Base-by-base conservation (phyloP, 2,797 vertebrate species). In the Leuciscus waleckii region DNA sequence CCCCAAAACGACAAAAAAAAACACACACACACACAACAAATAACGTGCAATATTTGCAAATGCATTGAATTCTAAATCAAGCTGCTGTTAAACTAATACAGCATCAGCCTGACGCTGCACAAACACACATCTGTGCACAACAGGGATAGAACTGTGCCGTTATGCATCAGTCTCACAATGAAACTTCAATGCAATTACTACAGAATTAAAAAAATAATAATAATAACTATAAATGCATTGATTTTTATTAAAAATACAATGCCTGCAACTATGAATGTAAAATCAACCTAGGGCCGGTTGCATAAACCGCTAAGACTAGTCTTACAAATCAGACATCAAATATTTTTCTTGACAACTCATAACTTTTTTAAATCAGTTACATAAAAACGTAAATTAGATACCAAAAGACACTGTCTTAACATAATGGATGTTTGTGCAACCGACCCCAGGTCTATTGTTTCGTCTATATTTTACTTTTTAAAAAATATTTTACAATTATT, bases 201-300 rank as follows among this genome's bases (percentile, higher is more conserved):
- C 3, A n/a, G 8, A 19, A 10, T 39, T 26, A 11, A 10, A 61
- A 61, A 11, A 76, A 32, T 14, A 6, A 26, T 14, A 6, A 26
- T 14, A 0, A 75, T 35, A 1, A 51, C 23, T 32, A 19, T 9
- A 74, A 32, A 56, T 17, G 32, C 74, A n/a, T 56, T n/a, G 0
- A 35, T 54, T 8, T 43, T 17, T 46, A 32, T 74, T n/a, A 23
- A 58, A 39, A 37, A 56, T n/a, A n/a, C 9, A 61, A 41, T 61
- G 23, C 35, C 11, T 75, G 49, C 1, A 4, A 23, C 32, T n/a
- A 29, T 29, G 2, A 43, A 21, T 29, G 76, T 61, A 63, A 78
- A 63, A 29, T 7, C 2, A 32, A 17, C 5, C 0, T 32, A 6
- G 6, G 61, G 0, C 1, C 2, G 0, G 2, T 32, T 32, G 63